Base-by-base conservation (phyloP, 2,113 vertebrate genomes). In the Atlantisia rogersi region DNA sequence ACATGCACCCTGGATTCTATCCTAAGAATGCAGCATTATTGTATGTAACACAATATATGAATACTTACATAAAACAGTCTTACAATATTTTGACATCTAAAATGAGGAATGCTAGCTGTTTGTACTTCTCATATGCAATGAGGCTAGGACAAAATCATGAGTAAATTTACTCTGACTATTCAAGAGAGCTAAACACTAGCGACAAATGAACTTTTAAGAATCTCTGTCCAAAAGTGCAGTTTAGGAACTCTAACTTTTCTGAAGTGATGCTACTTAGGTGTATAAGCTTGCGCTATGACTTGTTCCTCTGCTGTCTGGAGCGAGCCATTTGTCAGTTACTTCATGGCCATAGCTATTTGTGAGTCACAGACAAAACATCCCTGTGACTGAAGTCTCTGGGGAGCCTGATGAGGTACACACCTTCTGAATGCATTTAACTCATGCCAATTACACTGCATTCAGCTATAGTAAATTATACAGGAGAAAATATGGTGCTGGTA, bases 41-140 rank as follows among this genome's bases (percentile, higher is more conserved):
- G 3, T 69, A 20, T 17, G 7, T n/a, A 65, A 42, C 5, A 26
- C 9, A 50, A 68, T 13, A 12, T 6, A 74, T 16, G 6, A 78
- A 64, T 52, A 56, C 4, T 44, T 71, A 20, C 44, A 37, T 46
- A 26, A 62, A 80, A 64, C 35, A 31, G 20, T 32, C 6, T 78
- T 48, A 25, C 10, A 31, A 32, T 76, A 73, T 52, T 79, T 77
- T 56, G 46, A 48, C 8, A 20, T 31, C n/a, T 11, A 63, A 40
- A 64, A 24, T 28, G 18, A 60, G 0, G 0, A 12, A 67, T 53
- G 3, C 1, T 60, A 42, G 12, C 31, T 46, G 8, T 44, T 84
- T 83, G 40, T 89, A 40, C 19, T 44, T 18, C 24, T 56, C 28
- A 7, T 40, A 10, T 35, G 18, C 13, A 18, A 19, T 14, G 9